phyloP scores from a whole-genome alignment of 92 coral and sea anemone species.

The Porites cylindrica region DNA sequence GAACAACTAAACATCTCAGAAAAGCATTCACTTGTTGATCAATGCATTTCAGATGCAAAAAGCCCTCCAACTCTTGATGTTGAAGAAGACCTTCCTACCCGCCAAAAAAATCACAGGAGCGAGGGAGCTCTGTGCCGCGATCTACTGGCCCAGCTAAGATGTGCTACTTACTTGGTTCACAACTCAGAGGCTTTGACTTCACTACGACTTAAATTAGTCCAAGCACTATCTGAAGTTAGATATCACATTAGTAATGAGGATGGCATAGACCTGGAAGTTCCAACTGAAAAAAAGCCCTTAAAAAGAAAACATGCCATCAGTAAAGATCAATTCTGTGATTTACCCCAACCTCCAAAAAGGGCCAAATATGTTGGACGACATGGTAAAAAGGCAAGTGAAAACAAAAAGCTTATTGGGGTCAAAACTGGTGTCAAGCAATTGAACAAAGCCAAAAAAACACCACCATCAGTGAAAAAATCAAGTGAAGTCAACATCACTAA shows the following conservation, averaged over 20 bases:
- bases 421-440: conserved; percentile 8
- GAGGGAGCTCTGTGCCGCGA: conserved; percentile 31
- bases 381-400: conserved; percentile 41
- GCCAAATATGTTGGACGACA: conserved; percentile 28
- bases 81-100: no score
- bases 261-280: conserved; percentile 45
- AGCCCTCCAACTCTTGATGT: no score
- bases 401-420: conserved; percentile 8
- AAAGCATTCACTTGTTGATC: no score
- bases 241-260: conserved; percentile 12
- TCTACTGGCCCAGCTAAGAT: conserved; percentile 27
- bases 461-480: no score
- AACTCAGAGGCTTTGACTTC: neutral
- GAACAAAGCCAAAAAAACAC: no score
- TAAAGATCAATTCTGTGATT: neutral
- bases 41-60: no score
- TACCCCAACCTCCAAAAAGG: conserved; percentile 25
- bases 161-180: conserved; percentile 10
- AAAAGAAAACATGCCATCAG: neutral
- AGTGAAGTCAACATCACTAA: no score
- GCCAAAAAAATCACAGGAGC: conserved; percentile 9
- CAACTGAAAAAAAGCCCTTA: neutral
- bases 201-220: neutral
- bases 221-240: neutral
- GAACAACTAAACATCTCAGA: no score